Conservation (phyloP, 2,797 vertebrate species). For the Sternotherus odoratus region DNA sequence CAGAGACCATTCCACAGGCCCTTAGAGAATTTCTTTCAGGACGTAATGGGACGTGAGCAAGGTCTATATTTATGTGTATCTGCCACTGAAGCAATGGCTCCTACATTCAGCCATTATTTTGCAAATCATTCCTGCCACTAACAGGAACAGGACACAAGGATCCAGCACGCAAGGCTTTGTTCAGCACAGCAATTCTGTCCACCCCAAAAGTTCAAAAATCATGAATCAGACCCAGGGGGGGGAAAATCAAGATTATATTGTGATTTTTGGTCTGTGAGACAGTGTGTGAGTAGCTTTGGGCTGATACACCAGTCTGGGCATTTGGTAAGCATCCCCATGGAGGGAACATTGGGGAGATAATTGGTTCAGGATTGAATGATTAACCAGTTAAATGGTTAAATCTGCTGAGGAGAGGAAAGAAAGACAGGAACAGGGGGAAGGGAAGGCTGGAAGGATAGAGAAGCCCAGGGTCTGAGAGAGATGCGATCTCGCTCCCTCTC, state of each 20-base stretch:
- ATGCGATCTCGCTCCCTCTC: not conserved
- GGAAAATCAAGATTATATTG: not conserved
- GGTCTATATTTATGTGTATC: fast-evolving
- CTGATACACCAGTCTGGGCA: not conserved
- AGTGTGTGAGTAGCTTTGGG: not conserved
- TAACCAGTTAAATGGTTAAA: not conserved
- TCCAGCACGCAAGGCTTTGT: not conserved
- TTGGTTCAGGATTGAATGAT: not conserved
- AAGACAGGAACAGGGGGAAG: not conserved
- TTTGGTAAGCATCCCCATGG: not conserved
- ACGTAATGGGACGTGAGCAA: not conserved
- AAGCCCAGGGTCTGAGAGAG: not conserved
- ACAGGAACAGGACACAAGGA: not conserved
- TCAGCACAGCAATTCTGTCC: fast-evolving
- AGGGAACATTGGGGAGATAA: not conserved
- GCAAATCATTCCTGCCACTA: not conserved
- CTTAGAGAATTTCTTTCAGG: not conserved
- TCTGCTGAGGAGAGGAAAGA: not conserved
- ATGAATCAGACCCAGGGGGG: not conserved
- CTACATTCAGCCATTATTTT: not conserved
- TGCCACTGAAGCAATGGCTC: not conserved
- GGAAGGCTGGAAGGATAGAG: not conserved
- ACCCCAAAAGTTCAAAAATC: not conserved
- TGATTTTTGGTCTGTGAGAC: not conserved
- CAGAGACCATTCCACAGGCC: not conserved